Base-by-base conservation (phyloP, 2,797 vertebrate genomes). In the Gallirallus australis region DNA sequence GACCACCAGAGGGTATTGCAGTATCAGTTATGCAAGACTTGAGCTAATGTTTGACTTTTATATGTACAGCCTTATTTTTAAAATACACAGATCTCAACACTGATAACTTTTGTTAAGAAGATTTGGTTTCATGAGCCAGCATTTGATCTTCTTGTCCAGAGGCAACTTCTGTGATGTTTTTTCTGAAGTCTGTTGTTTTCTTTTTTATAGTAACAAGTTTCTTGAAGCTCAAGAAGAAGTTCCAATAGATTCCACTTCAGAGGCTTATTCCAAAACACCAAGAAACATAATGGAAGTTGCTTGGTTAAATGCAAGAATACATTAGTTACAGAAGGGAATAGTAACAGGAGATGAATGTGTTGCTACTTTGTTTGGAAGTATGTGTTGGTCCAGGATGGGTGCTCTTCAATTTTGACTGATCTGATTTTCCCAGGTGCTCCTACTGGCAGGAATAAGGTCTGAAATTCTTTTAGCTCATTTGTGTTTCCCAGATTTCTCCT, bases 1-100 rank as follows among this genome's bases (percentile, higher is more conserved):
- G 83, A 64, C 96, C 97, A 97, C 96, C 91, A 97, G 97, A 94
- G 95, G 97, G 96, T 90, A 80, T 56, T 95, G 86, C 75, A 65
- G 91, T 61, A 85, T 73, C 94, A 96, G 63, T 77, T 93, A 96
- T 78, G 33, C 33, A 57, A 86, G 75, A 25, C 10, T 69, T 76
- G 39, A 88, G 39, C 23, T 61, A 17, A 37, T 64, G 31, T 63
- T 84, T 86, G 35, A 17, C 31, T 81, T 52, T 47, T 47, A 45
- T 20, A n/a, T 8, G 7, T 23, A 20, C 31, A 57, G 25, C 27
- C 15, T 73, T 73, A 7, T 57, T 90, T 94, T 79, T n/a, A 64
- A 86, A 78, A 73, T 6, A 27, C 1, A 2, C 13, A 5, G 40
- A 86, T 96, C 48, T 90, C 8, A 11, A 90, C 89, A 82, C 1